Base-by-base conservation (phyloP, 1,140 invertebrate genomes). In the Tetragonula clypearis region DNA sequence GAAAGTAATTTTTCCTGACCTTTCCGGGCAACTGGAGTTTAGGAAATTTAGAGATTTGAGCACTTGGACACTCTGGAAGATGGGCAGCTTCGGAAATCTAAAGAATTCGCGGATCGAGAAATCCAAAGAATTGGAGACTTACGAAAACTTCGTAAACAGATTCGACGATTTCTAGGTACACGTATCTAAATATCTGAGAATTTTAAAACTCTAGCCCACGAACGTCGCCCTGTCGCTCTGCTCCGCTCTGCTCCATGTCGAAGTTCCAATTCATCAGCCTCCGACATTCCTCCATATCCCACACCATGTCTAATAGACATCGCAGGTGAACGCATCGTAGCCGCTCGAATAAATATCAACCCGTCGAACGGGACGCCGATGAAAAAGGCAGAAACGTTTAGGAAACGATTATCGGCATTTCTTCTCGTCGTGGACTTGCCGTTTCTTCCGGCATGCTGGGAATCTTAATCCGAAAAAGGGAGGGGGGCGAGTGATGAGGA, bases 401-500 rank as follows among this genome's bases (percentile, higher is more conserved):
- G 58, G n/a, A 85, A 80, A 62, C 53, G 78, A 85, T 85, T 75
- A 86, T 55, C 68, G 53, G 12, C 35, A 69, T 80, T 83, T 66
- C 56, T 75, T 66, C 76, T 58, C 55, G 3, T 2, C 35, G 14
- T 62, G 41, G 6, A 49, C 8, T 49, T 8, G 41, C 41, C 66
- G 82, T 83, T 90, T 74, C 83, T 82, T 87, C 84, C 80, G 83
- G 68, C 84, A 83, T 79, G 77, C 71, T 68, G 60, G 79, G 83
- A 86, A 81, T 84, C 86, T 88, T 91, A 90, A 91, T 88, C 82
- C 79, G 9, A 75, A 82, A 78, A 78, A 49, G 0, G 41, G 41
- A 8, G 85, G 69, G 81, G 0, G 41, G 41, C 0, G 85, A 71
- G 81, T 75, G 89, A 78, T 73, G 80, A 71, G 69, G 58, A 86